A percentile compares a stretch with the other conserved stretches of the same genome.
Conservation (phyloP, 2,888 invertebrate genomes). For the Leucozona laternaria region DNA sequence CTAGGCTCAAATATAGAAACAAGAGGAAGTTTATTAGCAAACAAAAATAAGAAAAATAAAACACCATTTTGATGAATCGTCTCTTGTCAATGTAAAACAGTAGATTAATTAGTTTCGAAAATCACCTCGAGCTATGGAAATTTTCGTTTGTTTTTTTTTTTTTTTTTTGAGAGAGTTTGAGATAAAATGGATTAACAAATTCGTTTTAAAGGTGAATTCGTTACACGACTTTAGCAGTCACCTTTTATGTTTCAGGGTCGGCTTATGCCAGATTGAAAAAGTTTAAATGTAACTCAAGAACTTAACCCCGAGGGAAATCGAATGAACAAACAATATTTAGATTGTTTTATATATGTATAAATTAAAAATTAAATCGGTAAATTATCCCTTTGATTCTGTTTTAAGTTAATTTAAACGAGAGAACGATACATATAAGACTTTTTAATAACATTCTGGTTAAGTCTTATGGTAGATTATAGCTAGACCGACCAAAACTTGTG, state of each 20-base stretch:
- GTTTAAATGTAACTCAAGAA: background rate
- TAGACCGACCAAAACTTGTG: background rate
- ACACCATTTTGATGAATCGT: conserved; percentile 46
- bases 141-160: conserved; percentile 5
- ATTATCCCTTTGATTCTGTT: background rate
- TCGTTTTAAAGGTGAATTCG: conserved; percentile 18
- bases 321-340: background rate
- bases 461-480: too few species aligned
- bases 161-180: background rate
- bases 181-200: conserved; percentile 16
- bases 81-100: conserved; percentile 50
- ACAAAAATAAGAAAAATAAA: conserved; percentile 10
- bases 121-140: conserved; percentile 32
- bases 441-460: background rate
- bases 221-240: conserved; percentile 9
- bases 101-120: conserved; percentile 57
- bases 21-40: background rate
- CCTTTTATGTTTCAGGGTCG: conserved; percentile 20
- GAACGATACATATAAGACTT: too few species aligned
- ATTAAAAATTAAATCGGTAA: background rate
- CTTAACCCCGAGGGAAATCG: background rate
- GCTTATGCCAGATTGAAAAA: conserved; percentile 14
- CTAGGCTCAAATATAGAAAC: conserved; percentile 25
- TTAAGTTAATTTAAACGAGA: background rate
- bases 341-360: background rate